Evolutionary conservation across 2,797 vertebrate genomes (phyloP).

Genomic region (Amblyraja radiata): DNA sequence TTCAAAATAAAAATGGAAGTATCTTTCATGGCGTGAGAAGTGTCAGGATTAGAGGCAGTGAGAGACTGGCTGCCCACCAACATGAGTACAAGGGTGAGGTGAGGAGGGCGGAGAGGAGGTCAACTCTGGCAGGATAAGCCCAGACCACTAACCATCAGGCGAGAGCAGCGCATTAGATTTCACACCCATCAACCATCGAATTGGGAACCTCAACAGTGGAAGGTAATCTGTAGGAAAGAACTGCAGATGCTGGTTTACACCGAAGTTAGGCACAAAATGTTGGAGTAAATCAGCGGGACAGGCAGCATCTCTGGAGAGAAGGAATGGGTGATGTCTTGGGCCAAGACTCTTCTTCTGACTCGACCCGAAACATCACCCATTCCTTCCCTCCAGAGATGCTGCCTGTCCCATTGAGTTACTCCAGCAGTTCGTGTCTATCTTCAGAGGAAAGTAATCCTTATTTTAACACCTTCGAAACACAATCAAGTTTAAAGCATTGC

Average conservation of each 20-base stretch:
- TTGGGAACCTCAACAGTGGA: not conserved
- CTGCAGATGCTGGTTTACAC: too few species aligned
- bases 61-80: conserved; percentile 60
- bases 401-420: too few species aligned
- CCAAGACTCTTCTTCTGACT: too few species aligned
- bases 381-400: too few species aligned
- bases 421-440: too few species aligned
- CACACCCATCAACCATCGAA: conserved; percentile 47
- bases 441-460: not conserved
- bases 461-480: not conserved
- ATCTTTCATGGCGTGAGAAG: conserved; percentile 53
- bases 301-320: too few species aligned
- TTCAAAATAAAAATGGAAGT: conserved; percentile 40
- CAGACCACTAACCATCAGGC: conserved; percentile 42
- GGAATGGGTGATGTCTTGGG: too few species aligned
- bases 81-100: conserved; percentile 50
- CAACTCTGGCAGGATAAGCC: conserved; percentile 58
- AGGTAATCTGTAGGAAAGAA: not conserved
- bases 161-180: conserved; percentile 53
- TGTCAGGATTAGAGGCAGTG: conserved; percentile 58
- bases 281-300: too few species aligned
- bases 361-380: too few species aligned
- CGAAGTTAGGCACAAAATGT: too few species aligned
- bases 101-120: conserved; percentile 54
- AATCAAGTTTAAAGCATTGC: not conserved